These are phyloP conservation scores for Acanthopagrus latus DNA, from an alignment of 2,797 vertebrate genomes.

Conservation along the genomic window DNA sequence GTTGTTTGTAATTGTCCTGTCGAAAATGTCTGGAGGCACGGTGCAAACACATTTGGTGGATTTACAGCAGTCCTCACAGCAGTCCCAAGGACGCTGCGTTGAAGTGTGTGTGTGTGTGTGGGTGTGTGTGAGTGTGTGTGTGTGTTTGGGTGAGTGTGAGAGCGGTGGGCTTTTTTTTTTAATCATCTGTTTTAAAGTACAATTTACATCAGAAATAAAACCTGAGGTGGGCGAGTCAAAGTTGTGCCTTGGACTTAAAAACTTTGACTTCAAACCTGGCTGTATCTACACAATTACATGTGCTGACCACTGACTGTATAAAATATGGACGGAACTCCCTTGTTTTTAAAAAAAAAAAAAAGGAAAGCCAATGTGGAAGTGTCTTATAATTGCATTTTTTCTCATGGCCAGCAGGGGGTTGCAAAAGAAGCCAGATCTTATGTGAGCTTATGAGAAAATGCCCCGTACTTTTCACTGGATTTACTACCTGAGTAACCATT, in stretches of 20 bases:
- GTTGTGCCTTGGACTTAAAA: neutral
- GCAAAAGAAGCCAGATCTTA: too few species aligned
- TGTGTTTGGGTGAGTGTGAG: neutral
- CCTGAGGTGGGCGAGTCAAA: neutral
- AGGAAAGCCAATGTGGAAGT: too few species aligned
- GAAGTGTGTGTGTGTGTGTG: conserved; percentile 11
- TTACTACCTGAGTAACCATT: too few species aligned
- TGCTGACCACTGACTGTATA: too few species aligned
- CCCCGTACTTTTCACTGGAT: too few species aligned
- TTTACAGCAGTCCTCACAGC: conserved; percentile 37
- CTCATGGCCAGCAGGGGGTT: too few species aligned
- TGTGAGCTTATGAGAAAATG: too few species aligned
- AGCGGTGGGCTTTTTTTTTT: neutral
- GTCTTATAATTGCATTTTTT: too few species aligned
- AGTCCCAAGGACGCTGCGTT: conserved; percentile 32
- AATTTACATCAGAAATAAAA: neutral
- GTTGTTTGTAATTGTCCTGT: conserved; percentile 6
- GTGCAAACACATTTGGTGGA: conserved; percentile 21
- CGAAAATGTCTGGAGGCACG: conserved; percentile 17
- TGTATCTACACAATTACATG: too few species aligned
- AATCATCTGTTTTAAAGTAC: neutral
- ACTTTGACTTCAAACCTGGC: too few species aligned
- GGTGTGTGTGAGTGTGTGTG: neutral
- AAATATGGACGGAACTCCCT: too few species aligned
- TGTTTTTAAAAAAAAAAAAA: too few species aligned